Conservation (phyloP, 2,797 vertebrate genomes). For the Acanthornis magna region DNA sequence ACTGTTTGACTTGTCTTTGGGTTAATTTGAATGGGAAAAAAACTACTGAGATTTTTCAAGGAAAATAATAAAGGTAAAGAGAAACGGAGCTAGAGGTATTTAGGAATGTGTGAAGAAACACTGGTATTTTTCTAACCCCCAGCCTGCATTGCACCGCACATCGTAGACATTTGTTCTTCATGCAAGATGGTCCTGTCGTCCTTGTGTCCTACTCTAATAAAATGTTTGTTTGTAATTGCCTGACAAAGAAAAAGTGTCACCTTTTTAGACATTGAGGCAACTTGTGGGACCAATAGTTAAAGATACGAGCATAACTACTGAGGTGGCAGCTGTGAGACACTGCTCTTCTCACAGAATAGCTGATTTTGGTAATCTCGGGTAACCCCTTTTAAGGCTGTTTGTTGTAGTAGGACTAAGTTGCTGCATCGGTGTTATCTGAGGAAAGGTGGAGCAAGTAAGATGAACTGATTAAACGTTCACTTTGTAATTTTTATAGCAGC, state of each 20-base stretch:
- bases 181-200: background rate
- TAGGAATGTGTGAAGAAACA: background rate
- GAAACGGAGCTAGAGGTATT: background rate
- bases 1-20: background rate
- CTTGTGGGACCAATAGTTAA: background rate
- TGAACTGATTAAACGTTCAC: background rate
- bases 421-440: background rate
- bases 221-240: background rate
- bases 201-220: background rate
- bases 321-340: background rate
- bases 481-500: background rate
- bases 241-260: background rate
- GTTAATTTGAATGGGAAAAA: background rate
- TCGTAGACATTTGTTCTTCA: background rate
- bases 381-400: background rate
- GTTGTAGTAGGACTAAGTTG: background rate
- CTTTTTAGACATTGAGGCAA: background rate
- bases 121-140: background rate
- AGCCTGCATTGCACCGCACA: background rate
- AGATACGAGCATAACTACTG: background rate
- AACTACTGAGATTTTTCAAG: slow-evolving; percentile 1
- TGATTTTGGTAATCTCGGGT: background rate
- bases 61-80: background rate
- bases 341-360: background rate
- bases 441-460: slow-evolving; percentile 14